phyloP scores from a whole-genome alignment of 2,797 vertebrate genomes.

The Tympanoctomys barrerae region DNA sequence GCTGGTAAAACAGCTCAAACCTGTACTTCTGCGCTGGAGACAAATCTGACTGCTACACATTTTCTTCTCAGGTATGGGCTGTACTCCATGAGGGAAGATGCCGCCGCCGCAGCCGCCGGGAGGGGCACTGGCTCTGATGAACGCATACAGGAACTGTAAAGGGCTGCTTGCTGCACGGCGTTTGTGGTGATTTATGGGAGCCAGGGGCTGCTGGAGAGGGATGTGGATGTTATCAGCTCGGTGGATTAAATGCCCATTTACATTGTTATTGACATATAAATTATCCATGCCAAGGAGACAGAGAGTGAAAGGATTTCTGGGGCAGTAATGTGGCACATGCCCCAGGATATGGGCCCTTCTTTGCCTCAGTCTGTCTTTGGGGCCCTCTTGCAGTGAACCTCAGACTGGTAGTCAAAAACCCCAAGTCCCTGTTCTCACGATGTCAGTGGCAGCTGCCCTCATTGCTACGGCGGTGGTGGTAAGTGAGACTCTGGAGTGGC shows the following conservation, averaged over 20 bases:
- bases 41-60: constrained; percentile 13
- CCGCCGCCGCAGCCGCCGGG: constrained; percentile 73
- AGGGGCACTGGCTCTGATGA: constrained; percentile 84
- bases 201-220: constrained; percentile 86
- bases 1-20: background rate
- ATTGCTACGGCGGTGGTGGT: constrained; percentile 85
- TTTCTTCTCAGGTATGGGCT: constrained; percentile 83
- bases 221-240: constrained; percentile 87
- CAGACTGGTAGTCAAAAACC: constrained; percentile 79
- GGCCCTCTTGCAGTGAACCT: constrained; percentile 72
- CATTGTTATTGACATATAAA: constrained; percentile 89
- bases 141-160: constrained; percentile 83
- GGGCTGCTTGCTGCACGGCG: constrained; percentile 81
- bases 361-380: constrained; percentile 75
- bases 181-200: constrained; percentile 89
- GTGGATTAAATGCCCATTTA: constrained; percentile 90
- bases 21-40: background rate
- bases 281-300: constrained; percentile 87
- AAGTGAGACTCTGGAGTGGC: constrained; percentile 78
- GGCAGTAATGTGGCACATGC: constrained; percentile 87
- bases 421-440: constrained; percentile 73
- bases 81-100: constrained; percentile 83
- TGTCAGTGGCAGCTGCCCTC: constrained; percentile 81
- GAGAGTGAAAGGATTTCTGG: constrained; percentile 84
- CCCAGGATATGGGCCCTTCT: constrained; percentile 83